A percentile compares a stretch with the other conserved stretches of the same genome.
phyloP scores from a whole-genome alignment of 1,140 invertebrate species.

The Telenomus remus region DNA sequence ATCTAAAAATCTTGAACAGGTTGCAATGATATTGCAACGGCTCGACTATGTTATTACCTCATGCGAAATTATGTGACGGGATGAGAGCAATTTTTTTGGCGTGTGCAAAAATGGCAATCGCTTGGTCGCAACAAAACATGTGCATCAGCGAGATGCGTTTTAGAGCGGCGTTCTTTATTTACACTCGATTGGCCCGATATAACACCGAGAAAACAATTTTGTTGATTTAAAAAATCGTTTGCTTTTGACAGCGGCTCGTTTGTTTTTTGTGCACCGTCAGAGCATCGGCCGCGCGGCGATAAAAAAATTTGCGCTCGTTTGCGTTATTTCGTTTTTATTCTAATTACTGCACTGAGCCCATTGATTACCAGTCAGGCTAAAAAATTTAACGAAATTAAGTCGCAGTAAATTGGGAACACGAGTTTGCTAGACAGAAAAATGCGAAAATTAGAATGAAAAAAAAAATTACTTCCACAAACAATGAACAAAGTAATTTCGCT shows the following conservation, averaged over 20 bases:
- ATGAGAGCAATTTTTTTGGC: constrained; percentile 2
- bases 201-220: constrained; percentile 28
- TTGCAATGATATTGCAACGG: too few relatives aligned
- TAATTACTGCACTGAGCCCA: neutral
- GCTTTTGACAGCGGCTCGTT: constrained; percentile 16
- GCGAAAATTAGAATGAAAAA: too few relatives aligned
- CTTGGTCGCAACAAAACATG: constrained; percentile 21
- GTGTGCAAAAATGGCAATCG: constrained; percentile 14
- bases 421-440: too few relatives aligned
- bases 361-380: constrained; percentile 8
- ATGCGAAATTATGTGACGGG: too few relatives aligned
- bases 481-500: too few relatives aligned
- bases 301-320: constrained; percentile 3
- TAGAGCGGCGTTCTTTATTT: constrained; percentile 29
- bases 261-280: constrained; percentile 1
- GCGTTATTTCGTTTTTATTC: constrained; percentile 19
- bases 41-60: constrained; percentile 15
- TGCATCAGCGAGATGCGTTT: constrained; percentile 19
- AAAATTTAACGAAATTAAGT: neutral
- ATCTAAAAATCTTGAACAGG: too few relatives aligned
- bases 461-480: too few relatives aligned
- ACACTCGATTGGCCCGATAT: constrained; percentile 20
- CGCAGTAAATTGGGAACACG: too few relatives aligned
- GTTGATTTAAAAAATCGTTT: constrained; percentile 25
- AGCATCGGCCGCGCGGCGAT: constrained; percentile 1